A percentile compares a stretch with the other conserved stretches of the same genome.
These are phyloP conservation scores for Patagioenas fasciata DNA, from an alignment of 2,113 vertebrate species.

Conservation along the genomic window DNA sequence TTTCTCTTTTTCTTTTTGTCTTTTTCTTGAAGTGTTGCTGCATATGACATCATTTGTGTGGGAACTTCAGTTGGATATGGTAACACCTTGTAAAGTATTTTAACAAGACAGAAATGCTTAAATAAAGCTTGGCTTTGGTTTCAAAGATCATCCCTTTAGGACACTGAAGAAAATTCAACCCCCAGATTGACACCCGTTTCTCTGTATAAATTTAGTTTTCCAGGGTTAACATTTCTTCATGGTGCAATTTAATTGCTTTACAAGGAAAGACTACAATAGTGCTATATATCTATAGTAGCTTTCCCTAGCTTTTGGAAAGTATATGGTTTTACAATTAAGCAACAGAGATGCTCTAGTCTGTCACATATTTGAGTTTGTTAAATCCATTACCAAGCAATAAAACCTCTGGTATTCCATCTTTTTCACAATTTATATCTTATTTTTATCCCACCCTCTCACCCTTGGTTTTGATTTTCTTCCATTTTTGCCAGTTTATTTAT, in stretches of 20 bases:
- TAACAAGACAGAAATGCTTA: slow-evolving; percentile 7
- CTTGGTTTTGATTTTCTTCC: background rate
- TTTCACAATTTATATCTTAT: background rate
- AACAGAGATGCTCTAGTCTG: background rate
- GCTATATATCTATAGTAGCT: background rate
- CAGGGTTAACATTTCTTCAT: background rate
- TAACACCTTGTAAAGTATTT: slow-evolving; percentile 40
- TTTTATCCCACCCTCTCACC: background rate
- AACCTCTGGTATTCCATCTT: background rate
- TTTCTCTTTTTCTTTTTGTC: background rate
- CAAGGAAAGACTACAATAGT: background rate
- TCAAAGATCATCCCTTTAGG: slow-evolving; percentile 31
- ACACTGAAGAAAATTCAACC: background rate
- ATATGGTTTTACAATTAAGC: slow-evolving; percentile 47
- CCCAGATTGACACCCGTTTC: background rate
- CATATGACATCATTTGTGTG: background rate
- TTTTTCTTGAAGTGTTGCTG: background rate
- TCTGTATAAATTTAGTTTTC: slow-evolving; percentile 14
- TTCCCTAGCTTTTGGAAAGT: slow-evolving; percentile 10
- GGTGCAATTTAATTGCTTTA: slow-evolving; percentile 31
- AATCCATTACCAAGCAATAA: slow-evolving; percentile 44
- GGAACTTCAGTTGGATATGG: background rate
- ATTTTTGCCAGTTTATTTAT: background rate
- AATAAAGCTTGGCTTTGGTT: background rate
- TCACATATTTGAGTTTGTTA: slow-evolving; percentile 34